Evolutionary conservation across 2,797 vertebrate species (phyloP), one percentile per base, ranked within the genome.

Genomic region (Hyperoplus lanceolatus): DNA sequence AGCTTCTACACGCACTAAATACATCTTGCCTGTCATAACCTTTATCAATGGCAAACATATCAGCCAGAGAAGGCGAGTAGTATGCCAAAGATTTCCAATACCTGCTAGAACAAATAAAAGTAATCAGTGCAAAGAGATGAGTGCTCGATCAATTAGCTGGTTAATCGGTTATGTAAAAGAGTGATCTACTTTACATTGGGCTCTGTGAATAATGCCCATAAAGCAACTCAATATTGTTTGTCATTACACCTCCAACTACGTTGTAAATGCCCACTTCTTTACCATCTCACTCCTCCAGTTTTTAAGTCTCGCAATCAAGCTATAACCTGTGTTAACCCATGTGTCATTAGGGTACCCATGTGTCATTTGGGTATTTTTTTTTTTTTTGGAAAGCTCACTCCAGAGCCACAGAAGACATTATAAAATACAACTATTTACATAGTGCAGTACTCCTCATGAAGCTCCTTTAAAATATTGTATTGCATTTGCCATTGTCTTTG

Each of bases 1-100:
- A 8, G 65, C 36, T 75, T 69, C 51, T 21, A 55, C 10, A 50
- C 42, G 36, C 39, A 41, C n/a, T 48, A 13, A 66, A 70, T 45
- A 65, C 80, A 9, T 54, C 48, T 72, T 18, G 46, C 55, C 63
- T 80, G 63, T 36, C 59, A 15, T 85, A 55, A 86, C 82, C 76
- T 91, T 80, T 43, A 71, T 59, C 80, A 83, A 84, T 78, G 70
- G 49, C 86, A 88, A 86, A 88, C 45, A n/a, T 75, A 72, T 8
- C 59, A 14, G 41, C 48, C 59, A 29, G 43, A 51, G 10, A 70
- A 1, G n/a, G 49, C 36, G 39, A 39, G 49, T 54, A 36, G 21
- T 21, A 21, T 59, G 53, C 57, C 8, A 45, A 62, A 54, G 6
- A 72, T 50, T 64, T 68, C 5, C 29, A 42, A 56, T 46, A 57